Evolutionary conservation across 2,888 invertebrate genomes (phyloP).

Genomic region (Trileptium ribeirensis): DNA sequence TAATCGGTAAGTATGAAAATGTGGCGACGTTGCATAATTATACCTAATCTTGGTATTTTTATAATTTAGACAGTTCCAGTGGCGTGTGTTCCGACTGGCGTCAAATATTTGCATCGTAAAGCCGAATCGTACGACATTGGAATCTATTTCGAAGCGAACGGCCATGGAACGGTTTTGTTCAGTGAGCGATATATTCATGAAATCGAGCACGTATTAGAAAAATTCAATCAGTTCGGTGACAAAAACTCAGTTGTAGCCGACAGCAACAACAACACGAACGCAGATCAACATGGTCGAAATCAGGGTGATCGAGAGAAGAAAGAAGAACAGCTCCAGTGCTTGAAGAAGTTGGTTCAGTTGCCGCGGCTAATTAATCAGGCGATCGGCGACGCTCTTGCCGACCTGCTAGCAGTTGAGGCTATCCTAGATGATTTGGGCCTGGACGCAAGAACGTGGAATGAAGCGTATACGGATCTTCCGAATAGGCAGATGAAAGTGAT

Average conservation of each 20-base stretch:
- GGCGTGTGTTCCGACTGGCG: slow-evolving; percentile 84
- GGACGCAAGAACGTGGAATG: slow-evolving; percentile 71
- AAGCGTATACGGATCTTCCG: slow-evolving; percentile 74
- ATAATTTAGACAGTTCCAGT: slow-evolving; percentile 75
- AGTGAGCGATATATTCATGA: slow-evolving; percentile 20
- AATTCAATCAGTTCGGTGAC: too few species aligned
- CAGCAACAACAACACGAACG: too few species aligned
- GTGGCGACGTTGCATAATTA: too few species aligned
- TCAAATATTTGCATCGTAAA: slow-evolving; percentile 87
- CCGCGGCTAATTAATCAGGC: slow-evolving; percentile 22
- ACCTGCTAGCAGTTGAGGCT: slow-evolving; percentile 84
- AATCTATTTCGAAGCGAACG: slow-evolving; percentile 97
- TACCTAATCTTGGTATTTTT: too few species aligned
- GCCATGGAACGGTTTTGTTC: slow-evolving; percentile 75
- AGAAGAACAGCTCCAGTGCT: background rate
- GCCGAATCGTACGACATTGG: slow-evolving; percentile 86
- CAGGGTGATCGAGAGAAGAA: too few species aligned
- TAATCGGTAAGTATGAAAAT: too few species aligned
- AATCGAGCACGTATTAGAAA: background rate
- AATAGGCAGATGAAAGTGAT: slow-evolving; percentile 78
- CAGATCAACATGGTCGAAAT: too few species aligned
- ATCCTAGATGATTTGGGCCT: slow-evolving; percentile 75
- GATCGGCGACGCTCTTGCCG: slow-evolving; percentile 91
- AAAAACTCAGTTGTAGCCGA: too few species aligned
- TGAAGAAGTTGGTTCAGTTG: background rate